Evolutionary conservation across 2,113 vertebrate genomes (phyloP), one percentile per base, ranked within the genome.

Genomic region (Muntiacus muntjak): DNA sequence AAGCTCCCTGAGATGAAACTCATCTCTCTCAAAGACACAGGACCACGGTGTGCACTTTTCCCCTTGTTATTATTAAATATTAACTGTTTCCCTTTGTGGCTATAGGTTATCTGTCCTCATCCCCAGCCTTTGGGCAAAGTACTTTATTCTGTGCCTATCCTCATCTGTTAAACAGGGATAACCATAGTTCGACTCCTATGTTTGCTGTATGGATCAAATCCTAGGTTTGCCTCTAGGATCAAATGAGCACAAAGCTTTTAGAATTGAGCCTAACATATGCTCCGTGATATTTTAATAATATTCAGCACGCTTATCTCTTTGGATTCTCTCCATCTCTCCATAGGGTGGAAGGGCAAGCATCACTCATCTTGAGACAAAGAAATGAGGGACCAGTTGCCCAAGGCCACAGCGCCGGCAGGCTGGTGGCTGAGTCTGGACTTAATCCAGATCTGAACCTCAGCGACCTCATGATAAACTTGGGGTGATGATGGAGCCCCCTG

Each of bases 121-220:
- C 33, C 43, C 11, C 82, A 71, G 82, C 6, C 30, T 95, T 57
- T 78, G 12, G 33, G 58, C 6, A 79, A 90, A 25, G 87, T 55
- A 74, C 13, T 64, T 76, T 40, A 50, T 36, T 91, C 30, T 86
- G 50, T 82, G 58, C 47, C 83, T 92, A 71, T 79, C 87, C 54
- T 81, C 50, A 86, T 91, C 40, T 76, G 23, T 90, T 82, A 97
- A 85, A 85, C 57, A 87, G 30, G 15, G 36, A 33, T 19, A 64
- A 50, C 16, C 14, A 25, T 17, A 19, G 57, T 45, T 97, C 7
- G 3, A 14, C 43, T 54, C 30, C 25, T 55, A 79, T 76, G 79
- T 50, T 47, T 87, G 64, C 74, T 82, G 81, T 57, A 45, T 87
- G 91, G 96, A 96, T 96, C 11, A 95, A 96, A 9, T 28, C 40